phyloP scores from a whole-genome alignment of 2,113 vertebrate species.

The Propithecus coquereli region DNA sequence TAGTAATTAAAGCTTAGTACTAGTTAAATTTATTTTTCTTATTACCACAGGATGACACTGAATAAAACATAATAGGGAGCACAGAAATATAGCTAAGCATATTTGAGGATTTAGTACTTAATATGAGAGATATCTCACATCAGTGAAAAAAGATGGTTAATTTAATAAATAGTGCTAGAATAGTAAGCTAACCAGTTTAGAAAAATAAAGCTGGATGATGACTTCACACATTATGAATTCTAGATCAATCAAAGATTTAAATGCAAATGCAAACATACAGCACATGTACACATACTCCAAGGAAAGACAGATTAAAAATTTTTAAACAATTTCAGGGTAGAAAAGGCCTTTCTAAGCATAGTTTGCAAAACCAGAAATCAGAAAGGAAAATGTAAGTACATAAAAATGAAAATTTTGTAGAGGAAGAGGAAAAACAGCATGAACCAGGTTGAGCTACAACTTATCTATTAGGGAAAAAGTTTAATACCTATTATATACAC shows the following conservation, averaged over 20 bases:
- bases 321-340: not conserved
- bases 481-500: not conserved
- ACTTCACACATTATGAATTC: not conserved
- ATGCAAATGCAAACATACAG: not conserved
- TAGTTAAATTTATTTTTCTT: conserved; percentile 28
- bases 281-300: not conserved
- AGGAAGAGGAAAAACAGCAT: not conserved
- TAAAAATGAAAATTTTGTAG: not conserved
- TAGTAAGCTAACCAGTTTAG: not conserved
- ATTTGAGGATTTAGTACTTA: conserved; percentile 20
- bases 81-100: conserved; percentile 8
- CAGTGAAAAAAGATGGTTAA: not conserved
- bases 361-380: not conserved
- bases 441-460: not conserved
- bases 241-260: not conserved
- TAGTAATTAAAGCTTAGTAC: not conserved
- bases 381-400: not conserved
- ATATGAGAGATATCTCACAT: not conserved
- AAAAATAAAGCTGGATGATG: not conserved
- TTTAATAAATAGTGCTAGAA: conserved; percentile 14
- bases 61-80: conserved; percentile 21
- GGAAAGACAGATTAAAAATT: not conserved
- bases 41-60: not conserved
- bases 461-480: not conserved
- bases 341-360: not conserved